Evolutionary conservation across 2,113 vertebrate species (phyloP).

Genomic region (Ibidorhyncha struthersii): DNA sequence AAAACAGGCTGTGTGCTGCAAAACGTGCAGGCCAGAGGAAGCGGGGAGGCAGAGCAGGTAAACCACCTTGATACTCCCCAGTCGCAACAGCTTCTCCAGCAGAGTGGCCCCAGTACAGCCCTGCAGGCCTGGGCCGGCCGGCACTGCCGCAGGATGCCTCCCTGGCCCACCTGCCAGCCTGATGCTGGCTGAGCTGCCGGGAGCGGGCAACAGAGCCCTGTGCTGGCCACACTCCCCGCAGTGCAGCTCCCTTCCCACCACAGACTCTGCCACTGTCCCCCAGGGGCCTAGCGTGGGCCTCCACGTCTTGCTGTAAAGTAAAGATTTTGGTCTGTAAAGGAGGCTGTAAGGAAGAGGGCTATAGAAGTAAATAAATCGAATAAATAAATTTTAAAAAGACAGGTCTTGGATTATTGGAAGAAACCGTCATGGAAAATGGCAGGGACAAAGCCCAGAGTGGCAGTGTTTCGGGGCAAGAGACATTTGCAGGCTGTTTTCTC

Average conservation of each 20-base stretch:
- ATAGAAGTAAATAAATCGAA: not conserved
- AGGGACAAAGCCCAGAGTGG: not conserved
- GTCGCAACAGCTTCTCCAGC: not conserved
- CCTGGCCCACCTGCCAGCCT: not conserved
- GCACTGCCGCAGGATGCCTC: accelerated
- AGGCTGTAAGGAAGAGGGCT: not conserved
- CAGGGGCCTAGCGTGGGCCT: not conserved
- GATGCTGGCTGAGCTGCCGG: not conserved
- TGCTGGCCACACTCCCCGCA: accelerated
- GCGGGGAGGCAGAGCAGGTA: not conserved
- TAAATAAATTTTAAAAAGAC: not conserved
- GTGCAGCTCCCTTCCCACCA: not conserved
- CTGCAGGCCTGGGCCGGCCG: not conserved
- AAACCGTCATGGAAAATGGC: not conserved
- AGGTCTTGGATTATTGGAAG: not conserved
- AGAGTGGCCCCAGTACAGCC: not conserved
- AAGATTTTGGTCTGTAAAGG: not conserved
- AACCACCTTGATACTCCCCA: not conserved
- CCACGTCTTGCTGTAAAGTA: accelerated
- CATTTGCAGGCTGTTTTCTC: not conserved
- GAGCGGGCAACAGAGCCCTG: not conserved
- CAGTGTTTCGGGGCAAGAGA: not conserved
- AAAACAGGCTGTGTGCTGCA: not conserved
- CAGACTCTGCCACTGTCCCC: not conserved
- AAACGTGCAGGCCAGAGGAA: not conserved